Conservation (phyloP, 2,797 vertebrate species). For the Acrossocheilus fasciatus region DNA sequence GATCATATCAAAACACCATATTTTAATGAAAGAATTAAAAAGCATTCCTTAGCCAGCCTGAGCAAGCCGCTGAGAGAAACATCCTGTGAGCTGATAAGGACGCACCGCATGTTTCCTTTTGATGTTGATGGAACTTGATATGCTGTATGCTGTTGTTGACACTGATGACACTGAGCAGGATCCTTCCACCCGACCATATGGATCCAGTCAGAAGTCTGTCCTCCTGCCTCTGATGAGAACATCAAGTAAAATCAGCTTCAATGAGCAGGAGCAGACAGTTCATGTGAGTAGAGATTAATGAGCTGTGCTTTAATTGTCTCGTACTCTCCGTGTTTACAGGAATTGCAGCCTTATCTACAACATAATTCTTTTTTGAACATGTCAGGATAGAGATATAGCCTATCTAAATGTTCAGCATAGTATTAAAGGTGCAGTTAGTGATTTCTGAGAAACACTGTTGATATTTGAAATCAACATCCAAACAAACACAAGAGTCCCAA, state of each 20-base stretch:
- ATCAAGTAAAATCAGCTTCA: conserved; percentile 3
- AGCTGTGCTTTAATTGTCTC: neutral
- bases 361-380: neutral
- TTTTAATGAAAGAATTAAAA: conserved; percentile 22
- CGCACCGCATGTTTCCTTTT: conserved; percentile 7
- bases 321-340: neutral
- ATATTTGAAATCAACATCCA: neutral
- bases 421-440: neutral
- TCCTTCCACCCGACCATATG: conserved; percentile 18
- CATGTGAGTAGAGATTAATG: neutral
- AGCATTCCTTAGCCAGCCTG: neutral
- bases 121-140: conserved; percentile 30
- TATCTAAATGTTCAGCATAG: neutral
- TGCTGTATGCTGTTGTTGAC: conserved; percentile 45
- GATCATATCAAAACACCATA: neutral
- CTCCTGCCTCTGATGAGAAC: neutral
- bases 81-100: conserved; percentile 14
- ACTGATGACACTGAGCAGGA: conserved; percentile 40
- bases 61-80: neutral
- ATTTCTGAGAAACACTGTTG: neutral
- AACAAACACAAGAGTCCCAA: neutral
- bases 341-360: neutral
- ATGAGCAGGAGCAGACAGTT: neutral
- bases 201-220: conserved; percentile 18
- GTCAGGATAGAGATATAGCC: neutral